Evolutionary conservation across 2,113 vertebrate species (phyloP).

Genomic region (Apodemus sylvaticus): DNA sequence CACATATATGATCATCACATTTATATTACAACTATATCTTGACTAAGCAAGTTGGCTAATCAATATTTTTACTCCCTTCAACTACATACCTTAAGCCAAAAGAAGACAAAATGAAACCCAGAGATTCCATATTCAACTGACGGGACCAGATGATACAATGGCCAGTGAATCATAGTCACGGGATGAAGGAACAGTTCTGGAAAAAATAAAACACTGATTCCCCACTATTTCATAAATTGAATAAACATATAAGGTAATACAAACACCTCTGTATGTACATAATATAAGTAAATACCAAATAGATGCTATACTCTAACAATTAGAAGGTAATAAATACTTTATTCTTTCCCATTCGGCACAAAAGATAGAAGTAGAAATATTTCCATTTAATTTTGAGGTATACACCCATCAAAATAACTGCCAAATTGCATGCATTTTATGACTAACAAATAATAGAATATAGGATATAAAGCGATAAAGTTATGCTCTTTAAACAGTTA

Average conservation of each 20-base stretch:
- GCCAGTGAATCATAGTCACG: rapidly evolving
- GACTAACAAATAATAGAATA: background rate
- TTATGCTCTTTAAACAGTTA: background rate
- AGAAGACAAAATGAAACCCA: background rate
- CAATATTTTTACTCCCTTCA: background rate
- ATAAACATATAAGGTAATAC: background rate
- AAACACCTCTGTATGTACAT: background rate
- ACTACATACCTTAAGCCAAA: background rate
- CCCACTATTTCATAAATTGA: background rate
- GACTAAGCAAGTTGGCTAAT: background rate
- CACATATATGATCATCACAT: background rate
- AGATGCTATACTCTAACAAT: background rate
- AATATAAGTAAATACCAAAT: background rate
- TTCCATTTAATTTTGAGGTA: background rate
- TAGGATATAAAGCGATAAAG: background rate
- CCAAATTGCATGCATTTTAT: background rate
- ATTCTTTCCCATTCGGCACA: background rate
- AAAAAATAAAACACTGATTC: background rate
- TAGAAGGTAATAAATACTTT: background rate
- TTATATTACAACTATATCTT: background rate
- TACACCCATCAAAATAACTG: background rate
- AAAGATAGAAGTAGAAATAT: background rate
- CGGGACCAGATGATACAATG: background rate
- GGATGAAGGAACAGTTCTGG: background rate
- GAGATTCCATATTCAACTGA: background rate